Evolutionary conservation across 2,113 vertebrate genomes (phyloP).

Genomic region (Lepus europaeus): DNA sequence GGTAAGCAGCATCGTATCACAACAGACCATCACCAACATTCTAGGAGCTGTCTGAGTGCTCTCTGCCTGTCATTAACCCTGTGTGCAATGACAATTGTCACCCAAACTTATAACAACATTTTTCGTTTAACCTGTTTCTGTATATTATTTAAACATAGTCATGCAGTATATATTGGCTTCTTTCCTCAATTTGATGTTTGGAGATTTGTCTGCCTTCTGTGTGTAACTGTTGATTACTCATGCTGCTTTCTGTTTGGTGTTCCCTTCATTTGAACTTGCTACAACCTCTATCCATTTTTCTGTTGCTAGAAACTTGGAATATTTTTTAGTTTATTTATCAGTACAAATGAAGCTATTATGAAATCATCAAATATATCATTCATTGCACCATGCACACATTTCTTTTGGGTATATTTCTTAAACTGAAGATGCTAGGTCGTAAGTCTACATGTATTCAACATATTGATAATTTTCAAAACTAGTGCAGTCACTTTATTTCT

Average conservation of each 20-base stretch:
- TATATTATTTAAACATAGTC: not conserved
- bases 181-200: not conserved
- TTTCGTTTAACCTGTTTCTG: not conserved
- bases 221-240: not conserved
- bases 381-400: not conserved
- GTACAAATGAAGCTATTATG: not conserved
- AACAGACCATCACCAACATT: not conserved
- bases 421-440: not conserved
- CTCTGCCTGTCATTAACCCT: not conserved
- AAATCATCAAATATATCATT: not conserved
- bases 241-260: not conserved
- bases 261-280: not conserved
- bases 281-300: not conserved
- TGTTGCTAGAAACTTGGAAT: not conserved
- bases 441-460: not conserved
- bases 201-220: not conserved
- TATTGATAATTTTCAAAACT: not conserved
- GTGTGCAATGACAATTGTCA: not conserved
- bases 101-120: not conserved
- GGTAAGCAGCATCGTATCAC: not conserved
- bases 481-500: not conserved
- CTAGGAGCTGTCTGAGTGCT: not conserved
- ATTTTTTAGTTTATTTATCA: constrained; percentile 33
- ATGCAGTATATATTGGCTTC: not conserved
- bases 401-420: not conserved